Base-by-base conservation (phyloP, 92 coral and sea anemone species). In the Scolanthus callimorphus region DNA sequence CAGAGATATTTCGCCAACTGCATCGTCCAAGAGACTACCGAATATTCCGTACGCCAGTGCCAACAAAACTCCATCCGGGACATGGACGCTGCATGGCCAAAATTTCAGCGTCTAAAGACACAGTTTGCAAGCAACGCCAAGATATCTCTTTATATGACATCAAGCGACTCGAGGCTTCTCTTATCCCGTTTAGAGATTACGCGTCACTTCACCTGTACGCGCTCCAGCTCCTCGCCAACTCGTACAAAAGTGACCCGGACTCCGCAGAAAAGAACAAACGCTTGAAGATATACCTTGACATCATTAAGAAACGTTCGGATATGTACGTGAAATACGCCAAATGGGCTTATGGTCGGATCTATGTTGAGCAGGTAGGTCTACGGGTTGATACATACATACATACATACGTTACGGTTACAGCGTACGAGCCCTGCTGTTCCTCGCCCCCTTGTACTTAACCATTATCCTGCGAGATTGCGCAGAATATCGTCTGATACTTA, bases 161-260 rank as follows among this genome's bases (percentile, higher is more conserved):
- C 29, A 39, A 21, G 12, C 29, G 52, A 1, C 31, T 59, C 15
- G 65, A 41, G 25, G 65, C 65, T 15, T 27, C 31, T 0, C 65
- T 59, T 2, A 41, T 13, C 0, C 25, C 65, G 29, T 59, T 59
- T 20, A 30, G 65, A 9, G 65, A 59, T 1, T 59, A 34, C 27
- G 65, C 65, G 21, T 37, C 49, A 11, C 65, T 59, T 4, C 65
- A 41, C 31, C 9, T 59, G 30, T 20, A 11, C 29, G 37, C 65
- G 38, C 24, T 59, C 0, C 65, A 59, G 20, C 20, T 24, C 0
- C 30, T 34, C 9, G 43, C 15, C 9, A 34, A 34, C 43, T 6
- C 43, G 15, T 34, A 34, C 43, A 34, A 34, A 15, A 15, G 15
- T 6, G 43, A 34, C 15, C 43, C 43, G 9, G 43, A 34, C 43